A percentile compares a stretch with the other conserved stretches of the same genome.
These are phyloP conservation scores for Neotoma lepida DNA, from an alignment of 2,113 vertebrate species.

Conservation along the genomic window DNA sequence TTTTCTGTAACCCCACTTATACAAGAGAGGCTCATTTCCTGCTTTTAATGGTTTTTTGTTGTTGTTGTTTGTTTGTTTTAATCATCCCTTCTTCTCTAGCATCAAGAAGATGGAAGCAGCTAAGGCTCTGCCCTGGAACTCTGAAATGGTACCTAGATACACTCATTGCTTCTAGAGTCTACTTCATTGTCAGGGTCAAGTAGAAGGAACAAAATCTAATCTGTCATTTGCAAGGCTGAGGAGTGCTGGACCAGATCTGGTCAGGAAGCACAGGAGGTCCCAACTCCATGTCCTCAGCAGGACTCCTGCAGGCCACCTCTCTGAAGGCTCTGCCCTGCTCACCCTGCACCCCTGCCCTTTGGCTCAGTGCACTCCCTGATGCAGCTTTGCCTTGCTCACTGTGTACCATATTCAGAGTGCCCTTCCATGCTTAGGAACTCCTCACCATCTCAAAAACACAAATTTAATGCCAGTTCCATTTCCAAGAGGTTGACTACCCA, in stretches of 20 bases:
- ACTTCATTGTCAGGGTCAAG: background rate
- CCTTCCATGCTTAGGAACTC: background rate
- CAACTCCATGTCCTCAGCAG: too few species aligned
- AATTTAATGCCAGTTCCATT: background rate
- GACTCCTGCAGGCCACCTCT: too few species aligned
- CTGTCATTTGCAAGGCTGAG: background rate
- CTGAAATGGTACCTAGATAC: background rate
- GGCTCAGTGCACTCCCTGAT: rapidly evolving
- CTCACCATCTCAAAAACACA: background rate
- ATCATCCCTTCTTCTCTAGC: background rate
- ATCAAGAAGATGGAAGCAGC: background rate
- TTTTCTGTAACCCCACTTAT: background rate
- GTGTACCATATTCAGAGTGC: background rate
- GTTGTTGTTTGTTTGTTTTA: background rate
- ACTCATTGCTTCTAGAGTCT: too few species aligned
- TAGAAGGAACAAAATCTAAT: background rate
- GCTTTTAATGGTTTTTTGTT: background rate
- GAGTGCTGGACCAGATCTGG: background rate
- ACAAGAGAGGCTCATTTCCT: background rate
- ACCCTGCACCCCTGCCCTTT: too few species aligned
- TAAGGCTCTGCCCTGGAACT: background rate
- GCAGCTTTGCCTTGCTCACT: background rate
- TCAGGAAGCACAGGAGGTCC: background rate
- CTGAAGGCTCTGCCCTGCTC: too few species aligned
- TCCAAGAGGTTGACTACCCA: background rate